Percentiles rank a stretch among this genome's conserved stretches.
Conservation (phyloP, 2,888 invertebrate species). For the Mantis religiosa region DNA sequence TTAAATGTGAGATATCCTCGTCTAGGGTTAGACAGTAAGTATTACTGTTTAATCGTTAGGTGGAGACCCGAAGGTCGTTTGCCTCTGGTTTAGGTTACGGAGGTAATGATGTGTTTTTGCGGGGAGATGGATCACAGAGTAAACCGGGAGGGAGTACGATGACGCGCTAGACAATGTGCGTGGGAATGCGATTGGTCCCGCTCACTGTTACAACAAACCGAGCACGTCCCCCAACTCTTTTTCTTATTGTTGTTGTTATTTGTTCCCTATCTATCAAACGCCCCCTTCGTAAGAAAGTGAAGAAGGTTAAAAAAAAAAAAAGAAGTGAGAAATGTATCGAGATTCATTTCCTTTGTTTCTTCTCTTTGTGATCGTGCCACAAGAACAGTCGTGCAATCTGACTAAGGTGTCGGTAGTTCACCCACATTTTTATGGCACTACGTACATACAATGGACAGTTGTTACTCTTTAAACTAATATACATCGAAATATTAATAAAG, state of each 20-base stretch:
- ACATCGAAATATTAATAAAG: too few relatives aligned
- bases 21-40: too few relatives aligned
- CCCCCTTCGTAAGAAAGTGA: neutral
- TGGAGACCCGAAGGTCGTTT: neutral
- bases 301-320: neutral
- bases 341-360: neutral
- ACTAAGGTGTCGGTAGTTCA: neutral
- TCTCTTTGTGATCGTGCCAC: neutral
- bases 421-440: neutral
- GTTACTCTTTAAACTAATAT: too few relatives aligned
- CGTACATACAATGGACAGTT: too few relatives aligned
- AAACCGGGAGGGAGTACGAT: neutral
- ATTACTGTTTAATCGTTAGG: neutral
- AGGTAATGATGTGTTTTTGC: neutral
- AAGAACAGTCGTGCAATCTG: neutral
- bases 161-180: constrained; percentile 1
- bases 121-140: neutral
- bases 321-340: neutral
- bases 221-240: constrained; percentile 3
- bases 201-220: neutral
- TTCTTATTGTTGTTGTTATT: neutral
- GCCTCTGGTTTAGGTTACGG: neutral
- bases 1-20: too few relatives aligned
- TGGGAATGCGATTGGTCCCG: constrained; percentile 7
- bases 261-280: neutral